Percentiles rank a stretch among this genome's conserved stretches.
phyloP scores from a whole-genome alignment of 2,888 invertebrate genomes.

The Epicampocera succincta region DNA sequence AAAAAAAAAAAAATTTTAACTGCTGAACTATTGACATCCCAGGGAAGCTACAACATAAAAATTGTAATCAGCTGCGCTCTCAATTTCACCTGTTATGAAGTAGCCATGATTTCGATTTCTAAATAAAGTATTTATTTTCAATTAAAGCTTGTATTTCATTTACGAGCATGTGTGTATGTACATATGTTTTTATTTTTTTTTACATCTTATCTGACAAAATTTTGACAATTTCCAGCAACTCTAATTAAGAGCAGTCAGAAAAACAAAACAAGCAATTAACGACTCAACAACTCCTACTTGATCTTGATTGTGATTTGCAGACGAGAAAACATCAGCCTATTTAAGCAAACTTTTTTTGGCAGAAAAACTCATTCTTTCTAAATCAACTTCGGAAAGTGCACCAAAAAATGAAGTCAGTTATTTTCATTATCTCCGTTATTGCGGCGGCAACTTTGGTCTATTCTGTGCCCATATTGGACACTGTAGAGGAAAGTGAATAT shows the following conservation, averaged over 20 bases:
- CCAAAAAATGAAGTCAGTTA: constrained; percentile 29
- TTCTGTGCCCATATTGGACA: constrained; percentile 16
- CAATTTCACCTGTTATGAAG: too few relatives aligned
- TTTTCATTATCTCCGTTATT: constrained; percentile 11
- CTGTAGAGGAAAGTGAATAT: background rate
- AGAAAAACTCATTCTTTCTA: background rate
- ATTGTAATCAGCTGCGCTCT: too few relatives aligned
- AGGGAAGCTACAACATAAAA: too few relatives aligned
- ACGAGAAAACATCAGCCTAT: constrained; percentile 1
- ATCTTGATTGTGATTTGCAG: background rate
- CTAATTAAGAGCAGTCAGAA: background rate
- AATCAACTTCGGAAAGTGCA: background rate
- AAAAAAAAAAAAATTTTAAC: too few relatives aligned
- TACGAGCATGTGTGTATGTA: too few relatives aligned
- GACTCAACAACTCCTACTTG: background rate
- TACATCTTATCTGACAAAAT: constrained; percentile 5
- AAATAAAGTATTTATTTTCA: too few relatives aligned
- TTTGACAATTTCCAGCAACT: background rate
- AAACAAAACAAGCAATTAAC: background rate
- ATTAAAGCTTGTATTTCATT: too few relatives aligned
- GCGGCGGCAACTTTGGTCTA: constrained; percentile 9
- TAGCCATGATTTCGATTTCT: too few relatives aligned
- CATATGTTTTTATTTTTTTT: too few relatives aligned
- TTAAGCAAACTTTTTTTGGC: background rate
- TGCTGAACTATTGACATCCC: too few relatives aligned